These are phyloP conservation scores for Bombus picipes DNA, from an alignment of 1,140 invertebrate genomes.

Conservation along the genomic window DNA sequence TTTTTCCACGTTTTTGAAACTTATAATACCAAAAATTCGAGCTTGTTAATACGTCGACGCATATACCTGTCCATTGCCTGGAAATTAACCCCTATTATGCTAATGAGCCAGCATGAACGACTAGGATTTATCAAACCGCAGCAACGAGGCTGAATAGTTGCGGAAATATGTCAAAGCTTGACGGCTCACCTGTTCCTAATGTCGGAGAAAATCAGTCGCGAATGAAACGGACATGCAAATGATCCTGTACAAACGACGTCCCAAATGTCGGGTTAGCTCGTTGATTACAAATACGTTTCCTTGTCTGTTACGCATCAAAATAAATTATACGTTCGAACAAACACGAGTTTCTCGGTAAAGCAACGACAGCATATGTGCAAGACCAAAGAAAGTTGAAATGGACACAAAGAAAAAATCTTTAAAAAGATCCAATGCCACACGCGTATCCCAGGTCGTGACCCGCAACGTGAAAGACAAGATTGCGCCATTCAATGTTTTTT, in stretches of 20 bases:
- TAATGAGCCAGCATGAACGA: neutral
- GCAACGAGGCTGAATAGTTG: neutral
- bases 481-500: slow-evolving; percentile 29
- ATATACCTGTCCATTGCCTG: neutral
- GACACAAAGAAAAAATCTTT: neutral
- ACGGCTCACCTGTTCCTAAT: slow-evolving; percentile 30
- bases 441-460: neutral
- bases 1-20: neutral
- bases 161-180: slow-evolving; percentile 31
- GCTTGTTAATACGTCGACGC: neutral
- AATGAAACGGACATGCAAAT: slow-evolving; percentile 15
- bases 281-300: neutral
- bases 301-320: no score
- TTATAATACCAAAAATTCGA: neutral
- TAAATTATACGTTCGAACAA: neutral
- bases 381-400: neutral
- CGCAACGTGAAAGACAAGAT: slow-evolving; percentile 35
- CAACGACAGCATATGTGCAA: neutral
- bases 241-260: neutral
- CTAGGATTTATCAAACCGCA: neutral
- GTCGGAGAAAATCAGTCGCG: slow-evolving; percentile 2
- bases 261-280: slow-evolving; percentile 6
- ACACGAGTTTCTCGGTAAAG: no score
- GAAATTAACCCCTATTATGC: slow-evolving; percentile 1
- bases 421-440: neutral